Percentiles rank a stretch among this genome's conserved stretches.
phyloP scores from a whole-genome alignment of 1,140 invertebrate genomes.

The Euura saliciscinereae region DNA sequence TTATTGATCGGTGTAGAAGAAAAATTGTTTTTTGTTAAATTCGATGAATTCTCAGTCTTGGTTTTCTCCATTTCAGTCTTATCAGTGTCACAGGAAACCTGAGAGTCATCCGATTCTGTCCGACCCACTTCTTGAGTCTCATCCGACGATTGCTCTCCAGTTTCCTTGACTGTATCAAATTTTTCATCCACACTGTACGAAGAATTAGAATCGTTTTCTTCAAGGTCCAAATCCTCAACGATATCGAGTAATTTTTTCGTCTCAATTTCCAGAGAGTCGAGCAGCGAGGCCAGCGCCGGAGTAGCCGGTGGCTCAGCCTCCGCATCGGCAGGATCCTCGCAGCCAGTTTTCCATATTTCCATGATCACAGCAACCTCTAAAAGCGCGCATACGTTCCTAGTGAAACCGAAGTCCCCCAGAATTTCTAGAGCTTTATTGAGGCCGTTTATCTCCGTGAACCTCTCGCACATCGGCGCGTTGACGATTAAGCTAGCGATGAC shows the following conservation, averaged over 20 bases:
- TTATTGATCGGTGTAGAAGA: neutral
- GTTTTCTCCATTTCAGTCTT: conserved; percentile 25
- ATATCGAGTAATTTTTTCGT: conserved; percentile 49
- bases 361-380: conserved; percentile 68
- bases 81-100: conserved; percentile 14
- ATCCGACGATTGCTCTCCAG: neutral
- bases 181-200: neutral
- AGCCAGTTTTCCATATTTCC: conserved; percentile 61
- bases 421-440: conserved; percentile 63
- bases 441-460: conserved; percentile 64
- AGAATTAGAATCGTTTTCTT: conserved; percentile 11
- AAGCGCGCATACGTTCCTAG: conserved; percentile 65
- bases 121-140: neutral
- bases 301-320: conserved; percentile 28
- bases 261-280: conserved; percentile 59
- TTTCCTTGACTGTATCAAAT: neutral
- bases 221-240: conserved; percentile 27
- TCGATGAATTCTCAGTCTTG: neutral
- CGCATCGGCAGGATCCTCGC: conserved; percentile 41
- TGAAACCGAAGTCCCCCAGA: conserved; percentile 61
- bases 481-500: conserved; percentile 65
- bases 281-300: conserved; percentile 59
- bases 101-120: conserved; percentile 15
- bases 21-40: neutral
- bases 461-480: conserved; percentile 62